These are phyloP conservation scores for Bilobella aurantiaca DNA, from an alignment of 1,140 invertebrate genomes.

Conservation along the genomic window DNA sequence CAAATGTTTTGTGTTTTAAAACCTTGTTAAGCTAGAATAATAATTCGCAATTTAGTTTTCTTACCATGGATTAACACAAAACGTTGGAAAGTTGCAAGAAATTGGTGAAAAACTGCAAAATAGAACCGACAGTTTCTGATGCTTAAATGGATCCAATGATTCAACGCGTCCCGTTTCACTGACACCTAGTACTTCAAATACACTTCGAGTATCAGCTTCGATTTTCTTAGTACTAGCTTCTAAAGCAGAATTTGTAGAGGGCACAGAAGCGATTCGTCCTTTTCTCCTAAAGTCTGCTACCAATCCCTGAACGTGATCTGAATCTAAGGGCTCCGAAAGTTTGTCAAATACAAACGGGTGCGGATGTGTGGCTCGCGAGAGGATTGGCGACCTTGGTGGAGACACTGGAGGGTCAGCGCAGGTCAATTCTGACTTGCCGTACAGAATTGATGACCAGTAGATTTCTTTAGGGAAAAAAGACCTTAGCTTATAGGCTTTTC, in stretches of 20 bases:
- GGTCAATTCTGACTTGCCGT: constrained; percentile 16
- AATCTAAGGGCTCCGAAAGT: constrained; percentile 51
- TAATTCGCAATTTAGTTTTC: no score
- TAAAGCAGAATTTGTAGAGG: not conserved
- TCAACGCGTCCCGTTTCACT: constrained; percentile 47
- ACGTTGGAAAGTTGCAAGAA: constrained; percentile 67
- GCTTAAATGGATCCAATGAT: constrained; percentile 71
- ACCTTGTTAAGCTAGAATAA: no score
- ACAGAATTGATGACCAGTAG: constrained; percentile 55
- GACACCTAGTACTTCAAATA: not conserved
- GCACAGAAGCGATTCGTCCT: constrained; percentile 46
- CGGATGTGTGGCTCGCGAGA: constrained; percentile 36
- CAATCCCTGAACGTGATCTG: constrained; percentile 53
- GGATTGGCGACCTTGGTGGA: not conserved
- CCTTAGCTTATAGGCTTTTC: constrained; percentile 62
- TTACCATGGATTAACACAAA: constrained; percentile 80
- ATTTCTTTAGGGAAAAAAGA: constrained; percentile 68
- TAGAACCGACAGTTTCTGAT: constrained; percentile 77
- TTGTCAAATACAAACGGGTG: constrained; percentile 64
- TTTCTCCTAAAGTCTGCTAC: constrained; percentile 76
- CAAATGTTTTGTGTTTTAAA: no score
- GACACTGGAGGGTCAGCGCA: not conserved
- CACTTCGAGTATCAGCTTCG: not conserved
- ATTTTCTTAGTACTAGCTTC: not conserved
- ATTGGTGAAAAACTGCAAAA: constrained; percentile 83